Conservation (phyloP, 2,113 vertebrate genomes). For the Seriola aureovittata region DNA sequence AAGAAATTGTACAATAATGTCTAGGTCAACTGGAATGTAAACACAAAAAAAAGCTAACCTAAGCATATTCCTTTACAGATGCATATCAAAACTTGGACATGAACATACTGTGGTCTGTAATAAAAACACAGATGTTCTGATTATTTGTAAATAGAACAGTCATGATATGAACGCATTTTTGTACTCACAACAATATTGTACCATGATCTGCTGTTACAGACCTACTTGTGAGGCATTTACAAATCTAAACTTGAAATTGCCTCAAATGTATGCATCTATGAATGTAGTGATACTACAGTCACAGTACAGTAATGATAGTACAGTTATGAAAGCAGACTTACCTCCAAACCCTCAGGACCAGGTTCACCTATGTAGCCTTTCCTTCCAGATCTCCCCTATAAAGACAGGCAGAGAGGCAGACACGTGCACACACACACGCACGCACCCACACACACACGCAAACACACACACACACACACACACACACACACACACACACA, state of each 20-base stretch:
- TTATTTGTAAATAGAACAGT: too few species aligned
- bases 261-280: too few species aligned
- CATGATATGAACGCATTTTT: too few species aligned
- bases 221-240: too few species aligned
- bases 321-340: conserved; percentile 54
- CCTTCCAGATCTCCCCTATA: conserved; percentile 91
- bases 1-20: too few species aligned
- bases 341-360: conserved; percentile 91
- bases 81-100: too few species aligned
- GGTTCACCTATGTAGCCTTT: conserved; percentile 91
- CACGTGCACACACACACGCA: conserved; percentile 25
- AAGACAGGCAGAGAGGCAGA: conserved; percentile 35
- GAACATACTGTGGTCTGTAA: neutral
- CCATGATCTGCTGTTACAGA: too few species aligned
- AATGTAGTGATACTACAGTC: neutral
- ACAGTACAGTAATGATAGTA: neutral
- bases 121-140: neutral
- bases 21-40: neutral
- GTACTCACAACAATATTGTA: too few species aligned
- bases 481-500: neutral
- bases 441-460: conserved; percentile 24
- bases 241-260: too few species aligned
- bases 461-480: neutral
- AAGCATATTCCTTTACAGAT: too few species aligned
- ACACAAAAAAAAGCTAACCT: neutral